A percentile compares a stretch with the other conserved stretches of the same genome.
Conservation (phyloP, 1,140 invertebrate species). For the Penaeus indicus region DNA sequence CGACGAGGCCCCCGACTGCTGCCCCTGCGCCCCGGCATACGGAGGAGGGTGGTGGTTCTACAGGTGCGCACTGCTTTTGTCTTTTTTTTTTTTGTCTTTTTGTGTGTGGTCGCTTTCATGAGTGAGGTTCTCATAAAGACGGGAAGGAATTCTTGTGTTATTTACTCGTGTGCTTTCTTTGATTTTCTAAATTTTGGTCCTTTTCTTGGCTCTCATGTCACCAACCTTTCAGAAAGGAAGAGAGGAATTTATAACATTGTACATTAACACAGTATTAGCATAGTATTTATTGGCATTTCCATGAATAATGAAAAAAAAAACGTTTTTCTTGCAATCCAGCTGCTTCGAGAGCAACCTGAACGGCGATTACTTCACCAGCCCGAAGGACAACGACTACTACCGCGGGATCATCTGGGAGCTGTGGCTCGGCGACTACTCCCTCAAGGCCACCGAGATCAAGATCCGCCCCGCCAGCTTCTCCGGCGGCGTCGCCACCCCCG, state of each 20-base stretch:
- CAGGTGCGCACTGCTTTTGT: constrained; percentile 69
- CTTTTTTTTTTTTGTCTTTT: background rate
- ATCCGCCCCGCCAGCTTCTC: constrained; percentile 68
- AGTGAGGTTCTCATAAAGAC: too few relatives aligned
- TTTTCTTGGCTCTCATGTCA: background rate
- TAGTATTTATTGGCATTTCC: too few relatives aligned
- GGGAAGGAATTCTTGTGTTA: background rate
- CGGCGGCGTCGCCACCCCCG: background rate
- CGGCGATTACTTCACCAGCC: constrained; percentile 73
- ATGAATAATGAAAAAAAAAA: background rate
- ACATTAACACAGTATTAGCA: too few relatives aligned
- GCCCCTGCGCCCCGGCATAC: constrained; percentile 72
- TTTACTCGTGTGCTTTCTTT: background rate
- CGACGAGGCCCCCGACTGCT: constrained; percentile 72
- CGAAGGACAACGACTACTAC: constrained; percentile 72
- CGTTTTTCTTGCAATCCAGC: constrained; percentile 66
- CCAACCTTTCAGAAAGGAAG: background rate
- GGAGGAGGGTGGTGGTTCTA: constrained; percentile 78
- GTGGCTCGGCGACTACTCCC: constrained; percentile 74
- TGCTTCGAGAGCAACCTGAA: constrained; percentile 77
- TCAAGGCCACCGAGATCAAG: constrained; percentile 72
- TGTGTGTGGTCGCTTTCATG: too few relatives aligned
- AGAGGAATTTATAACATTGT: too few relatives aligned
- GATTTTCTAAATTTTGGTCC: background rate
- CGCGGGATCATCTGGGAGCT: constrained; percentile 77